phyloP scores from a whole-genome alignment of 2,888 invertebrate genomes.

The Drosophila flavopinicola region DNA sequence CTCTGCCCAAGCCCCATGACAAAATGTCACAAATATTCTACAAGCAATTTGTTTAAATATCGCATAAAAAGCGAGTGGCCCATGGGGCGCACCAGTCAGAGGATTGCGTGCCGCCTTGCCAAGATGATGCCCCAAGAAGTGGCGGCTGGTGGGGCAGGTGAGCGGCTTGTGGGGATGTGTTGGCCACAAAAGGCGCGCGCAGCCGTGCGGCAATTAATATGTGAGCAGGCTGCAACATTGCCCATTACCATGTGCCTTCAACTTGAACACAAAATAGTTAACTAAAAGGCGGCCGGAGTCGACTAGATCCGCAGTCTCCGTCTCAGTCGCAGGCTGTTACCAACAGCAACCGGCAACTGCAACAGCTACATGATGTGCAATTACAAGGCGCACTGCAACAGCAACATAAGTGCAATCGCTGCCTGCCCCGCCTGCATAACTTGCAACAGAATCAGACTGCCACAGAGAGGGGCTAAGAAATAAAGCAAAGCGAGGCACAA shows the following conservation, averaged over 20 bases:
- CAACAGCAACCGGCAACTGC: conserved; percentile 58
- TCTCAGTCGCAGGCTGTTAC: conserved; percentile 51
- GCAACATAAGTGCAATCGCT: conserved; percentile 74
- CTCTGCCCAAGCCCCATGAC: conserved; percentile 61
- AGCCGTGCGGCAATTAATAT: conserved; percentile 80
- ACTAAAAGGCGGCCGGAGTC: conserved; percentile 72
- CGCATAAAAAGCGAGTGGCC: conserved; percentile 68
- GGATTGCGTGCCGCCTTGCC: conserved; percentile 59
- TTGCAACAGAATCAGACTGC: conserved; percentile 31
- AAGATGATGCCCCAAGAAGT: conserved; percentile 25
- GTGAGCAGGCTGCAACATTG: conserved; percentile 80
- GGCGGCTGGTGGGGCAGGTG: neutral
- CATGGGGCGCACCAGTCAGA: conserved; percentile 56
- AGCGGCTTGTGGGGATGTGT: conserved; percentile 6
- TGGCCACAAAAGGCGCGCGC: conserved; percentile 79
- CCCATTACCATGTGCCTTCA: conserved; percentile 80
- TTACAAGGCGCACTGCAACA: conserved; percentile 60
- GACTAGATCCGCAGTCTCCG: conserved; percentile 38
- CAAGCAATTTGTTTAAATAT: conserved; percentile 81
- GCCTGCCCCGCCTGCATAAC: conserved; percentile 70
- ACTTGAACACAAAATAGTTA: conserved; percentile 81
- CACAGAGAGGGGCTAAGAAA: conserved; percentile 3
- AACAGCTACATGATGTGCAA: conserved; percentile 66
- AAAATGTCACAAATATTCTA: conserved; percentile 80
- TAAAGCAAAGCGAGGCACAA: conserved; percentile 34